Conservation (phyloP, 1,140 invertebrate species). For the Tetragnatha versicolor region DNA sequence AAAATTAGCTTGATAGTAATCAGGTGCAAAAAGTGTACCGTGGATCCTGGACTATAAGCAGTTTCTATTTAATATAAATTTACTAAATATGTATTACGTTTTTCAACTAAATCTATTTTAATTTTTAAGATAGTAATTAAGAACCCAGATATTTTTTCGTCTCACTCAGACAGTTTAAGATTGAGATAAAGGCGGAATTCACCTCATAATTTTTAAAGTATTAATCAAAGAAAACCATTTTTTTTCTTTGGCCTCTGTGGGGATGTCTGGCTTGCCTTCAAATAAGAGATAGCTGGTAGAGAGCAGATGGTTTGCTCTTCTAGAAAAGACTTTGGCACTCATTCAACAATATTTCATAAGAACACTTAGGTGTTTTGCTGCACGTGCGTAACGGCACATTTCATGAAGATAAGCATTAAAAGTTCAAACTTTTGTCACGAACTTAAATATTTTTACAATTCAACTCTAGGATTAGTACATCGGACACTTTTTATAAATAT, state of each 20-base stretch:
- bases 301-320: neutral
- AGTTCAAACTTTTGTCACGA: neutral
- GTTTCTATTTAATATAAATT: too few relatives aligned
- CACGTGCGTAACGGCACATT: constrained; percentile 13
- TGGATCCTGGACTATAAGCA: too few relatives aligned
- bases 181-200: neutral
- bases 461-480: too few relatives aligned
- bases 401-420: neutral
- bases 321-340: constrained; percentile 14
- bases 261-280: neutral
- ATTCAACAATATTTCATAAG: constrained; percentile 28
- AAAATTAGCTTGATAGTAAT: too few relatives aligned
- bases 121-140: too few relatives aligned
- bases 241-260: constrained; percentile 9
- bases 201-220: neutral
- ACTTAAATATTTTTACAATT: too few relatives aligned
- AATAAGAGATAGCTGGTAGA: neutral
- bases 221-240: neutral
- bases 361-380: constrained; percentile 23
- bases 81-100: too few relatives aligned
- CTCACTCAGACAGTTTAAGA: neutral
- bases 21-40: too few relatives aligned
- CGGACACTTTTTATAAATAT: too few relatives aligned
- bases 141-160: too few relatives aligned
- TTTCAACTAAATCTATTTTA: too few relatives aligned